phyloP scores from a whole-genome alignment of 2,888 invertebrate species.

The Papilio protenor region DNA sequence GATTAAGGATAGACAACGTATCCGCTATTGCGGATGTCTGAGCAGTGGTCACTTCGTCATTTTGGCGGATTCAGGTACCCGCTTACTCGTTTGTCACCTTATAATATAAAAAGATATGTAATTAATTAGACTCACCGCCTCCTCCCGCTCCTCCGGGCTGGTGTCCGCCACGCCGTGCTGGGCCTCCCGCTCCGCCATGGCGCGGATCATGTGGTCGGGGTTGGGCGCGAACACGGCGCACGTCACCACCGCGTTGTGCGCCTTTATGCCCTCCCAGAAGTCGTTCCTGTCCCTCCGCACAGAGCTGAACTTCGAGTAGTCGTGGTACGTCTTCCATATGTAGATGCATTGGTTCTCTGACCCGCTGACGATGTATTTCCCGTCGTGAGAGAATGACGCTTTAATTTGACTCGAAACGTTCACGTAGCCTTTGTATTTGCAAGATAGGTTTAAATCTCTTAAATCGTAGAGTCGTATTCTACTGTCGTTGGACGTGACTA shows the following conservation, averaged over 20 bases:
- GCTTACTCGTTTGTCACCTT: too few relatives aligned
- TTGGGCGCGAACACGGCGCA: conserved; percentile 99
- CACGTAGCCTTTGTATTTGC: conserved; percentile 96
- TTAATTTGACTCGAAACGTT: conserved; percentile 99
- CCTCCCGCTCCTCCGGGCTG: conserved; percentile 60
- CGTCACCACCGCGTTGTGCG: conserved; percentile 97
- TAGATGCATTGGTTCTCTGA: conserved; percentile 99
- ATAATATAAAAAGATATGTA: too few relatives aligned
- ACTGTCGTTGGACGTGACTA: conserved; percentile 99
- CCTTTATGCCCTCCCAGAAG: conserved; percentile 96
- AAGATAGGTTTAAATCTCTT: conserved; percentile 96
- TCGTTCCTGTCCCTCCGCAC: conserved; percentile 96
- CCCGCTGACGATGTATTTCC: conserved; percentile 98
- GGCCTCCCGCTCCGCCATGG: conserved; percentile 85
- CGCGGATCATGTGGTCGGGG: conserved; percentile 94
- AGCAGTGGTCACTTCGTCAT: too few relatives aligned
- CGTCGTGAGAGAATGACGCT: conserved; percentile 98
- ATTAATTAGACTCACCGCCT: conserved; percentile 61
- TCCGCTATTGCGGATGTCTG: too few relatives aligned
- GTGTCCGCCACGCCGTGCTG: conserved; percentile 46
- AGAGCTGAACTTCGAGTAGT: conserved; percentile 97
- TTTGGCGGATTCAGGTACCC: too few relatives aligned
- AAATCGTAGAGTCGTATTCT: conserved; percentile 98
- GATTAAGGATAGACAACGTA: too few relatives aligned
- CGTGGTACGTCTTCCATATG: conserved; percentile 99